phyloP scores from a whole-genome alignment of 2,113 vertebrate genomes.

The Chrysochloris asiatica region DNA sequence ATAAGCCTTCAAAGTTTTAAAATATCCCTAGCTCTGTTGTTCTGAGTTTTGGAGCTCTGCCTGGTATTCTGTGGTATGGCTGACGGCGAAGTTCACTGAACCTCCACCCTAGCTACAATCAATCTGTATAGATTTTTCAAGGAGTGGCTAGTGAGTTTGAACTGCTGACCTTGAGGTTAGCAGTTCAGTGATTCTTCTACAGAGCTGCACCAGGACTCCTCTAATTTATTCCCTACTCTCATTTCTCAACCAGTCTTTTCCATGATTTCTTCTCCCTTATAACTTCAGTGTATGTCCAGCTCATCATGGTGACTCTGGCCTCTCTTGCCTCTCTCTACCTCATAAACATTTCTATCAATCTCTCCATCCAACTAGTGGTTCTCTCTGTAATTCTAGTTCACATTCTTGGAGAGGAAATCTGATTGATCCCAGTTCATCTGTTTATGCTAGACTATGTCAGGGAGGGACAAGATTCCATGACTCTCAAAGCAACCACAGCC shows the following conservation, averaged over 20 bases:
- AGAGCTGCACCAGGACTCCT: too few species aligned
- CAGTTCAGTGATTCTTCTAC: too few species aligned
- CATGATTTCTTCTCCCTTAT: background rate
- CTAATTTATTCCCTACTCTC: background rate
- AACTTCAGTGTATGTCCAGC: background rate
- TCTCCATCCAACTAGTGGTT: background rate
- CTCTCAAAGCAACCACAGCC: constrained; percentile 21
- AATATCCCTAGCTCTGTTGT: too few species aligned
- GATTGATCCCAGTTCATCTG: background rate
- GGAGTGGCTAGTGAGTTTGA: too few species aligned
- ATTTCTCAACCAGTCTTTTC: background rate
- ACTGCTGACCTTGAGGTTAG: too few species aligned
- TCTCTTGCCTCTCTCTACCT: background rate
- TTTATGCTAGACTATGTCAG: background rate
- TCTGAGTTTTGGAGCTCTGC: too few species aligned
- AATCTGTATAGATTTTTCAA: too few species aligned
- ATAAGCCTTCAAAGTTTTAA: too few species aligned
- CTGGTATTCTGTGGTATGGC: too few species aligned
- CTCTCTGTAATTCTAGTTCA: background rate
- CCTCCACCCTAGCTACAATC: too few species aligned
- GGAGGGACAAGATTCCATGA: background rate
- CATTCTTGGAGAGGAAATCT: constrained; percentile 5
- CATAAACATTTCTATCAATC: background rate
- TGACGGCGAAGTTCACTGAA: too few species aligned
- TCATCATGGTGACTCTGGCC: too few species aligned